Evolutionary conservation across 2,113 vertebrate species (phyloP).

Genomic region (Pogonocichla stellata): DNA sequence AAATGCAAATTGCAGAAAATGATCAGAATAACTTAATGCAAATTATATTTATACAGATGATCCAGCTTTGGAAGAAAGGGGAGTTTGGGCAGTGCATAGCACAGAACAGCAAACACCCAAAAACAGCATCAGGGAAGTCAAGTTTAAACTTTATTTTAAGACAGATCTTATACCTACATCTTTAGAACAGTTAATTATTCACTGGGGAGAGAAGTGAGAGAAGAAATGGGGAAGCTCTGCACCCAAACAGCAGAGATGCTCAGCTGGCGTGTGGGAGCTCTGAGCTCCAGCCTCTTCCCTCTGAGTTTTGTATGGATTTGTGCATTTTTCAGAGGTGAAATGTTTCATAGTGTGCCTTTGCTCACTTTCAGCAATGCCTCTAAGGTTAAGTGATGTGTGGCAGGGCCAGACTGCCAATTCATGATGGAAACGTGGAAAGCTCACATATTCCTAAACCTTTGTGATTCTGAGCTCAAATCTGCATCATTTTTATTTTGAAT

Average conservation of each 20-base stretch:
- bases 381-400: neutral
- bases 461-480: neutral
- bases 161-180: neutral
- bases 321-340: neutral
- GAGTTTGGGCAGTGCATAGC: neutral
- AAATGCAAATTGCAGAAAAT: neutral
- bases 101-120: neutral
- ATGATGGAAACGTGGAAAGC: neutral
- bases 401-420: neutral
- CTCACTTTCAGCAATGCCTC: neutral
- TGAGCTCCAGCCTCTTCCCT: neutral
- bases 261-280: neutral
- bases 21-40: neutral
- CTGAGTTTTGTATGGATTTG: neutral
- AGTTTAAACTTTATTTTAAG: neutral
- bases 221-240: neutral
- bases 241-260: neutral
- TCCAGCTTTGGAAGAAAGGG: neutral
- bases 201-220: neutral
- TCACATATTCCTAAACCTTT: neutral
- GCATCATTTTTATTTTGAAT: neutral
- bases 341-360: neutral
- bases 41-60: neutral
- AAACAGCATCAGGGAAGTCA: neutral
- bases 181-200: constrained; percentile 27